These are phyloP conservation scores for Leucopsar rothschildi DNA, from an alignment of 2,113 vertebrate genomes.

Conservation along the genomic window DNA sequence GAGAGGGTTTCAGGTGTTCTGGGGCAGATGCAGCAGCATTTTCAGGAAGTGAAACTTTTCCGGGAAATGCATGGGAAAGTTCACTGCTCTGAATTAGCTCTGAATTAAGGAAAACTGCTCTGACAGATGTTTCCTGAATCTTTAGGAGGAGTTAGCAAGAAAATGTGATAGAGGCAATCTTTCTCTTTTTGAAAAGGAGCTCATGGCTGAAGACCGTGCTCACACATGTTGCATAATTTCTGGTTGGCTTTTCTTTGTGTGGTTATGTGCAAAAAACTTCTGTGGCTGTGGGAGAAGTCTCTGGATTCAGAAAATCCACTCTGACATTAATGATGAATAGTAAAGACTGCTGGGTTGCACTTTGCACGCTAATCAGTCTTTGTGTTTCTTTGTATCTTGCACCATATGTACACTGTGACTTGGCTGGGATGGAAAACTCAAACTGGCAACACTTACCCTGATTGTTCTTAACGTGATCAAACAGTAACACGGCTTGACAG, in stretches of 20 bases:
- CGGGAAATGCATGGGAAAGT: neutral
- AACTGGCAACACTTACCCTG: conserved; percentile 25
- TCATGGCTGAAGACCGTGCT: neutral
- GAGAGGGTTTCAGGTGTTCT: neutral
- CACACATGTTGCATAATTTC: neutral
- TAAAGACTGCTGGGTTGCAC: neutral
- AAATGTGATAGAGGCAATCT: neutral
- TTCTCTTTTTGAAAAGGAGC: neutral
- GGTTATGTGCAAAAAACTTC: neutral
- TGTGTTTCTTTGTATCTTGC: neutral
- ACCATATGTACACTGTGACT: neutral
- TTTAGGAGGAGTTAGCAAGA: neutral
- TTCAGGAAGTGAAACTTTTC: neutral
- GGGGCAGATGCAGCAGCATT: neutral
- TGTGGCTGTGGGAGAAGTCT: neutral
- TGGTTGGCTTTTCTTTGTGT: neutral
- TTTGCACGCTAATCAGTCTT: conserved; percentile 11
- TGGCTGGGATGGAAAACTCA: neutral
- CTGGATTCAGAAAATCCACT: conserved; percentile 3
- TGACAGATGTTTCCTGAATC: neutral
- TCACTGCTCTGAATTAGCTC: neutral
- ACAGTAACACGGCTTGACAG: conserved; percentile 22
- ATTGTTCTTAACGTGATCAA: conserved; percentile 47
- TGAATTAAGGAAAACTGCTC: neutral
- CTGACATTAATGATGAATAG: conserved; percentile 5